phyloP scores from a whole-genome alignment of 2,113 vertebrate species.

The Gnathonemus echidnorhynchus region DNA sequence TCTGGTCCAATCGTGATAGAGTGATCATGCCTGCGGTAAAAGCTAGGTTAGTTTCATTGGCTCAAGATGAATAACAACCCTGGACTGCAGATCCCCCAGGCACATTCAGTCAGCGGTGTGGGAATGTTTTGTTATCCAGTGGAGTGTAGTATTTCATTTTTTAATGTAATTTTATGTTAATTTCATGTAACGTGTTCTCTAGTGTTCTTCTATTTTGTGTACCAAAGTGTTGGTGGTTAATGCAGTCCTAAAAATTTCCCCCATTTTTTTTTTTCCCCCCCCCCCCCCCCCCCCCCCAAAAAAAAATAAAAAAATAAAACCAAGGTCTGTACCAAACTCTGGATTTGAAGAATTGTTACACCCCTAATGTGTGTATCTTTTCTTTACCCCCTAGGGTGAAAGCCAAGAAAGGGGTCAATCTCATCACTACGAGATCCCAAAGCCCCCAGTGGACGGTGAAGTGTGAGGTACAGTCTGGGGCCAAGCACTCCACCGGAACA shows the following conservation, averaged over 20 bases:
- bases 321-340: background rate
- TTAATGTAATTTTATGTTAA: background rate
- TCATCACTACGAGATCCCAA: constrained; percentile 79
- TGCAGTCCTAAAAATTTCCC: background rate
- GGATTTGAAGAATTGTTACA: background rate
- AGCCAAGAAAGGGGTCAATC: constrained; percentile 94
- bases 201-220: background rate
- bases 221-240: background rate
- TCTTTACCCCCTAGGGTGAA: constrained; percentile 76
- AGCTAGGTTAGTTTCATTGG: background rate
- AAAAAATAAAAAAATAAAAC: background rate
- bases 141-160: background rate
- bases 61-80: background rate
- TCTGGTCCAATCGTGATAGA: background rate
- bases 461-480: constrained; percentile 81
- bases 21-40: background rate
- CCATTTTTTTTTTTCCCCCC: background rate
- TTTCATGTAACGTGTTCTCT: background rate
- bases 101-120: background rate
- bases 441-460: constrained; percentile 85
- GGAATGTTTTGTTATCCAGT: background rate
- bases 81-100: background rate
- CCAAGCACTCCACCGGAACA: constrained; percentile 91
- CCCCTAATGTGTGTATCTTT: background rate
- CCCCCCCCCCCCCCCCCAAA: background rate